Evolutionary conservation across 2,797 vertebrate species (phyloP), one percentile per base, ranked within the genome.

Genomic region (Balearica regulorum): DNA sequence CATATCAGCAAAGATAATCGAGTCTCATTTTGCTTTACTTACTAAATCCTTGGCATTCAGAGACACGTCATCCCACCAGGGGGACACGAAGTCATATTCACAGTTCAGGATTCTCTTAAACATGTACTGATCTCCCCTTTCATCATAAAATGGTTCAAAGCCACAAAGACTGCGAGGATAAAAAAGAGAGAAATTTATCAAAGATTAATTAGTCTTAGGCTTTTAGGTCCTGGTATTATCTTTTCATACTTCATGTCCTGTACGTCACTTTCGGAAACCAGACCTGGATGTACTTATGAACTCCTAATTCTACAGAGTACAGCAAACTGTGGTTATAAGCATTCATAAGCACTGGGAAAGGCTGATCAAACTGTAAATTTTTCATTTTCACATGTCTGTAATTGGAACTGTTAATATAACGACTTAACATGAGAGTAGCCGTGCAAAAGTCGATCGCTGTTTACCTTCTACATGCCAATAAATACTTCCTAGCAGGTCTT

Each of bases 31-130:
- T 79, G 43, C 48, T 66, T 87, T 85, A 98, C 98, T 98, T 97
- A 99, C 99, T 98, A 99, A 98, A 93, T 99, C 98, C 97, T 99
- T 99, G 94, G 99, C 99, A 82, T 99, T 99, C 87, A 99, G 97
- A 91, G 99, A 99, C 31, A 99, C 99, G 69, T 99, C 99, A 97
- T 99, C 98, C 99, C 99, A 99, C 99, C 99, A 99, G 94, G 99
- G 99, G 96, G 99, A 99, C 97, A 99, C 98, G 98, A 99, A 99
- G 97, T 99, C 98, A 97, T 99, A 99, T 98, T 99, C 98, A 97
- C 98, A 99, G 94, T 98, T 99, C 84, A 99, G 97, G 97, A 99
- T 99, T 96, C 98, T 98, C 94, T 98, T 98, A 97, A 98, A 99
- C 98, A 99, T 99, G 95, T 98, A 98, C 82, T 98, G 98, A 94